phyloP scores from a whole-genome alignment of 35 echinoderm and acorn worm genomes.

The Holothuria glaberrima region DNA sequence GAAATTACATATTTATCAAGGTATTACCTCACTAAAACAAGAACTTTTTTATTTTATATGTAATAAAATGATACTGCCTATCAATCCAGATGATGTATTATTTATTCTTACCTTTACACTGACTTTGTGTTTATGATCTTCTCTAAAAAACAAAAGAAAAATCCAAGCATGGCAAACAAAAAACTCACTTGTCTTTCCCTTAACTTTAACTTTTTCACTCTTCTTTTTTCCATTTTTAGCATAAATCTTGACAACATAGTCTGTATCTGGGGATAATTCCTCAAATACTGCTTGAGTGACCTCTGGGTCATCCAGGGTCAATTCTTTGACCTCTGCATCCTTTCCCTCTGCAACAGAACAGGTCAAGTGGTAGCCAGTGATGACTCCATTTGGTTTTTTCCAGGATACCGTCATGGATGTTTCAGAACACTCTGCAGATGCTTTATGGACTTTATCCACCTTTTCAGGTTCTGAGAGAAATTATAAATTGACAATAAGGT shows the following conservation, averaged over 20 bases:
- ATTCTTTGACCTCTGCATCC: conserved; percentile 49
- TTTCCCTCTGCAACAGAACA: conserved; percentile 37
- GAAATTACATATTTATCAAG: no score
- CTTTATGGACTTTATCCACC: conserved; percentile 62
- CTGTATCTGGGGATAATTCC: conserved; percentile 49
- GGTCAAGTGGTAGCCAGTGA: conserved; percentile 73
- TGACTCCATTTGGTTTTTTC: conserved; percentile 79
- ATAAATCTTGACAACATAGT: conserved; percentile 79
- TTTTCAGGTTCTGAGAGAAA: conserved; percentile 36
- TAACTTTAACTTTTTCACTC: conserved; percentile 68
- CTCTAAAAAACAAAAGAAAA: no score
- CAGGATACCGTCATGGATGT: conserved; percentile 68
- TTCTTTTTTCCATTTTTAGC: conserved; percentile 69
- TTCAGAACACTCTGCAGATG: conserved; percentile 34
- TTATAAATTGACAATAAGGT: no score
- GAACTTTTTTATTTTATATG: no score
- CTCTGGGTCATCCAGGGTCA: conserved; percentile 62
- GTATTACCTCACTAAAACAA: no score
- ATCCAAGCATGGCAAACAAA: no score
- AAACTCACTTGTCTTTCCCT: conserved; percentile 62
- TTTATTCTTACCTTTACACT: no score
- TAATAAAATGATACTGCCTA: no score
- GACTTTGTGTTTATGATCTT: no score
- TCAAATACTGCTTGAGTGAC: conserved; percentile 53
- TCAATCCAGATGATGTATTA: no score